Percentiles rank a stretch among this genome's conserved stretches.
Conservation (phyloP, 2,888 invertebrate genomes). For the Fabriciana adippe region DNA sequence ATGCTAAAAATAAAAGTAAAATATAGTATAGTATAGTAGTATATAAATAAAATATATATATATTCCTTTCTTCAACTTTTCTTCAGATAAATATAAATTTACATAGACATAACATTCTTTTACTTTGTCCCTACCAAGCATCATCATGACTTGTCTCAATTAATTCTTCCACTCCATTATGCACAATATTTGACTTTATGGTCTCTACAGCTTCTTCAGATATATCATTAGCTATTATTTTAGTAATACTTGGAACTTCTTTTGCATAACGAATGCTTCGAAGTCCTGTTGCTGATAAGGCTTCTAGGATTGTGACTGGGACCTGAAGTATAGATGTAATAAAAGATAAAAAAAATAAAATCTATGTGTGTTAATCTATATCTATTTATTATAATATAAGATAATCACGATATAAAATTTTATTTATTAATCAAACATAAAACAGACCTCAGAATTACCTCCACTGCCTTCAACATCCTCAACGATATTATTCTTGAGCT, state of each 20-base stretch:
- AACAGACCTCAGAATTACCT: constrained; percentile 37
- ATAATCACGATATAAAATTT: background rate
- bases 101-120: background rate
- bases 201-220: constrained; percentile 92
- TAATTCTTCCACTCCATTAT: constrained; percentile 88
- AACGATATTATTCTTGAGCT: constrained; percentile 43
- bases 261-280: constrained; percentile 98
- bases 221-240: constrained; percentile 95
- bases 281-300: constrained; percentile 96
- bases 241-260: constrained; percentile 91
- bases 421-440: background rate
- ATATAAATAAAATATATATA: too few relatives aligned
- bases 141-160: constrained; percentile 91
- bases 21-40: background rate
- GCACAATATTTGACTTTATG: constrained; percentile 89
- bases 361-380: background rate
- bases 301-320: constrained; percentile 91
- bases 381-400: background rate
- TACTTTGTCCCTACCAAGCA: constrained; percentile 86
- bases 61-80: background rate
- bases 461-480: constrained; percentile 38
- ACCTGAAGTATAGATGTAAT: constrained; percentile 55
- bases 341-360: background rate
- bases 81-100: too few relatives aligned
- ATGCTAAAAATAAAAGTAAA: constrained; percentile 78